These are phyloP conservation scores for Epinephelus coioides DNA, from an alignment of 2,797 vertebrate genomes.

Conservation along the genomic window DNA sequence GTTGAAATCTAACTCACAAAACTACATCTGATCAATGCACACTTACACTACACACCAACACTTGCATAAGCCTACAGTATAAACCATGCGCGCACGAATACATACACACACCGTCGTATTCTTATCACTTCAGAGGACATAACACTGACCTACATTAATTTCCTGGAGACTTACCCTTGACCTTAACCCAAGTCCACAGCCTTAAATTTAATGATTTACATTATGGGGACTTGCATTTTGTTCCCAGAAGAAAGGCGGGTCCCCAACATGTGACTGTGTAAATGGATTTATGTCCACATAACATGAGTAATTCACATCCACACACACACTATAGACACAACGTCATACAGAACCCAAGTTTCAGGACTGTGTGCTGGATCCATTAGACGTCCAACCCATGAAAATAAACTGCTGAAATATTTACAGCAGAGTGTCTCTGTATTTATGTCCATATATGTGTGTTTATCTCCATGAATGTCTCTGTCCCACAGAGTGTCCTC, in stretches of 20 bases:
- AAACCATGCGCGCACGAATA: background rate
- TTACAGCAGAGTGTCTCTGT: slow-evolving; percentile 20
- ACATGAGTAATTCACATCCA: background rate
- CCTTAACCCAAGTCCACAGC: no score
- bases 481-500: slow-evolving; percentile 23
- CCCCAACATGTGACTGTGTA: no score
- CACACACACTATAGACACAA: no score
- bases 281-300: no score
- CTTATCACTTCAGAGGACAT: no score
- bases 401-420: slow-evolving; percentile 43
- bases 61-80: background rate
- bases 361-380: slow-evolving; percentile 6
- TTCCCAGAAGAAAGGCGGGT: no score
- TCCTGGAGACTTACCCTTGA: no score
- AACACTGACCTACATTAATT: no score
- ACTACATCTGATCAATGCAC: background rate
- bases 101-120: background rate
- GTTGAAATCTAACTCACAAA: background rate
- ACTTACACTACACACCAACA: background rate
- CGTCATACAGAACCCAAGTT: background rate
- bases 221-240: no score
- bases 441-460: slow-evolving; percentile 29
- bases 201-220: no score
- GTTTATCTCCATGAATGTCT: slow-evolving; percentile 20
- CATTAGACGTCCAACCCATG: background rate